phyloP scores from a whole-genome alignment of 2,113 vertebrate genomes.

The Semicossyphus pulcher region DNA sequence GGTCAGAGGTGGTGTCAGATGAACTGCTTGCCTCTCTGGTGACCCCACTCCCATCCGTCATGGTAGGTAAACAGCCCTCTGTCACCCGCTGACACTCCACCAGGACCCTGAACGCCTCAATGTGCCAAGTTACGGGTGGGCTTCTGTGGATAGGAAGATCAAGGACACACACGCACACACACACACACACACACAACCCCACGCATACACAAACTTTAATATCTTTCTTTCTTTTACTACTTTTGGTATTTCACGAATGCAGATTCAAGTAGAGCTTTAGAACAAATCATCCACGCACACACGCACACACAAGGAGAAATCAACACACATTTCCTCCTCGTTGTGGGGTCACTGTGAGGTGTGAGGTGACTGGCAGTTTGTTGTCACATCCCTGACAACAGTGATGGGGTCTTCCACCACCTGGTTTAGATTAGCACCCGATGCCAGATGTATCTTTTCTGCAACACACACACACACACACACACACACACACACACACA shows the following conservation, averaged over 20 bases:
- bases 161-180: constrained; percentile 14
- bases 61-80: constrained; percentile 75
- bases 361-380: constrained; percentile 71
- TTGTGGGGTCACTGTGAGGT: constrained; percentile 51
- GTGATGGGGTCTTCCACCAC: constrained; percentile 63
- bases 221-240: neutral
- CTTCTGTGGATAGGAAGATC: constrained; percentile 51
- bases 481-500: constrained; percentile 9
- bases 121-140: constrained; percentile 56
- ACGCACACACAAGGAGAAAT: constrained; percentile 3
- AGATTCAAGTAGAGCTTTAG: neutral
- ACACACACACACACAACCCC: neutral
- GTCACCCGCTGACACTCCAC: constrained; percentile 75
- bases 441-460: constrained; percentile 55
- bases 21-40: constrained; percentile 63
- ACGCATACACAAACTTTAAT: neutral
- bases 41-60: constrained; percentile 84
- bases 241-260: neutral
- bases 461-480: constrained; percentile 30
- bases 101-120: constrained; percentile 51
- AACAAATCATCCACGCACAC: constrained; percentile 7
- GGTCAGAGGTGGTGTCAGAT: constrained; percentile 57
- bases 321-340: constrained; percentile 52
- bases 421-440: constrained; percentile 68
- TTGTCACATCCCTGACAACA: constrained; percentile 71